phyloP scores from a whole-genome alignment of 2,113 vertebrate species.

The Xiphophorus hellerii region DNA sequence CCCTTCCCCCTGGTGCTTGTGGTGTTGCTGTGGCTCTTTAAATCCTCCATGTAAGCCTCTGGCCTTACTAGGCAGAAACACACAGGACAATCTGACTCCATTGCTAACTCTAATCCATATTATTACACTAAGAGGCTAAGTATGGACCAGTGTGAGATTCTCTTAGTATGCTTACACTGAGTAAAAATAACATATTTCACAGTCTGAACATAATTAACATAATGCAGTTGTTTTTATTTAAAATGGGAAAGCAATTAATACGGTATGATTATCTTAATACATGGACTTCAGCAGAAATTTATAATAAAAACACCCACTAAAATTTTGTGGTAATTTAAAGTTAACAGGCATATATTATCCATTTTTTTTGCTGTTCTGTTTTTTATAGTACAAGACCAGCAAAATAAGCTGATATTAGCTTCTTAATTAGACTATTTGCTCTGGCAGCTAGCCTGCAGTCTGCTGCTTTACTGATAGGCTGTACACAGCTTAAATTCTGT shows the following conservation, averaged over 20 bases:
- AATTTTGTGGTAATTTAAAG: too few species aligned
- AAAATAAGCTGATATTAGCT: too few species aligned
- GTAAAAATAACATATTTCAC: neutral
- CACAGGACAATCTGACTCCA: conserved; percentile 66
- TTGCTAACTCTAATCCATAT: conserved; percentile 43
- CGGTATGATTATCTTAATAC: neutral
- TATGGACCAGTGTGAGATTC: neutral
- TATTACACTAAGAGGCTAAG: conserved; percentile 24
- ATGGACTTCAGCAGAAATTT: neutral
- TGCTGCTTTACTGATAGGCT: too few species aligned
- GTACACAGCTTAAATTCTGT: too few species aligned
- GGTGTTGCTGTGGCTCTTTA: conserved; percentile 72
- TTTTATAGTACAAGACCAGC: too few species aligned
- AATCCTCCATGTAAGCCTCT: conserved; percentile 67
- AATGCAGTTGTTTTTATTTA: neutral
- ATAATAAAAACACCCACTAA: neutral
- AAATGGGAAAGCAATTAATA: neutral
- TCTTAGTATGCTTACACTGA: neutral
- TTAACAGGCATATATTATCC: too few species aligned
- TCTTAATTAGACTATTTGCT: too few species aligned
- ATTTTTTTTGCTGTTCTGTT: too few species aligned
- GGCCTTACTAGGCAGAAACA: conserved; percentile 68
- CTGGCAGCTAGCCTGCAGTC: too few species aligned
- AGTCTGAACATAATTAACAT: neutral
- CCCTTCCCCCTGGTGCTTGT: conserved; percentile 67